Evolutionary conservation across 2,888 invertebrate genomes (phyloP), one percentile per base, ranked within the genome.

Genomic region (Caenorhabditis sinica): DNA sequence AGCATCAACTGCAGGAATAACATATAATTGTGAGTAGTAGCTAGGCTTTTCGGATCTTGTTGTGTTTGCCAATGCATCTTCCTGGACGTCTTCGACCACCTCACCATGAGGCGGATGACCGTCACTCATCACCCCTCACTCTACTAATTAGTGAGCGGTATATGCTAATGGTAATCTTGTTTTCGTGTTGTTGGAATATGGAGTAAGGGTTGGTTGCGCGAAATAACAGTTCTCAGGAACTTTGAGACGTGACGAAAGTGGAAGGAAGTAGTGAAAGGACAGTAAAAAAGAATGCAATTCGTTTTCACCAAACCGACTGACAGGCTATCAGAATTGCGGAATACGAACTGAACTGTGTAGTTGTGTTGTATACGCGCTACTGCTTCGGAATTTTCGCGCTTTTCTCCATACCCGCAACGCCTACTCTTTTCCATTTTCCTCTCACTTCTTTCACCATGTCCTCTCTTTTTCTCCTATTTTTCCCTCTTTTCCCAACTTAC

Each of bases 1-100:
- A 66, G 98, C 98, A 94, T 98, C 98, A 93, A 99, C 98, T 97
- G 94, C 89, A 91, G 92, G 92, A 83, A 92, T 90, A 36, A 92
- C 92, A 86, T 92, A 92, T 49, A 92, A 86, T 88, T 92, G 91
- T 25, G 91, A 91, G 60, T 92, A 87, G 76, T 88, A 89, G 73
- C 85, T 83, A 58, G 73, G 87, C 60, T 72, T 80, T 4, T 63
- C 63, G 36, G 79, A 58, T 53, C 20, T 66, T 43, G 65, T 51
- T 20, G 53, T 61, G 40, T 43, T 65, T n/a, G 51, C 40, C 9
- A 45, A 15, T 43, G 72, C 28, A 1, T 63, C 68, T 60, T 40
- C 61, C 30, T 33, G 56, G 36, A 65, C 71, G 40, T 40, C 40
- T 40, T 40, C 40, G 9, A 40, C 40, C 6, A 40, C 40, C 40